Evolutionary conservation across 2,888 invertebrate species (phyloP).

Genomic region (Coleophora flavipennella): DNA sequence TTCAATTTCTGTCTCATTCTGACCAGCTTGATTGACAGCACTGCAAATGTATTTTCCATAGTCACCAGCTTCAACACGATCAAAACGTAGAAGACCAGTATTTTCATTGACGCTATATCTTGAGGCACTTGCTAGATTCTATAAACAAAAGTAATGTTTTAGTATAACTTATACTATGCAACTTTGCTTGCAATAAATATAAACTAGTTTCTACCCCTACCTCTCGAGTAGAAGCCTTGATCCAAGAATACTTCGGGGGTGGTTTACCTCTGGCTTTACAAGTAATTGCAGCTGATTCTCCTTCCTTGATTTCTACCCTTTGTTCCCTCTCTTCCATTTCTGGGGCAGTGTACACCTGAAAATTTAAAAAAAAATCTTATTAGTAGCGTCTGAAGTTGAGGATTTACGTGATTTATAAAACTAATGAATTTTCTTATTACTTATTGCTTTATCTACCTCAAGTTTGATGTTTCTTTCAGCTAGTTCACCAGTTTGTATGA

Average conservation of each 20-base stretch:
- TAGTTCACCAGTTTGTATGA: slow-evolving; percentile 84
- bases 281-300: slow-evolving; percentile 80
- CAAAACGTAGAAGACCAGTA: slow-evolving; percentile 81
- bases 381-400: background rate
- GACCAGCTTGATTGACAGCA: slow-evolving; percentile 85
- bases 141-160: slow-evolving; percentile 18
- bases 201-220: slow-evolving; percentile 23
- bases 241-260: slow-evolving; percentile 87
- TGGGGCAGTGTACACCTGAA: slow-evolving; percentile 82
- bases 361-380: background rate
- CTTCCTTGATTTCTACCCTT: slow-evolving; percentile 82
- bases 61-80: slow-evolving; percentile 82
- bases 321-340: slow-evolving; percentile 76
- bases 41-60: slow-evolving; percentile 86
- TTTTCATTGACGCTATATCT: slow-evolving; percentile 78
- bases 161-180: background rate
- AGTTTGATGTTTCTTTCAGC: slow-evolving; percentile 84
- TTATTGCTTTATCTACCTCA: slow-evolving; percentile 72
- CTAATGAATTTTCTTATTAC: too few relatives aligned
- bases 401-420: too few relatives aligned
- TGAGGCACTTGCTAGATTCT: slow-evolving; percentile 78
- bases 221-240: slow-evolving; percentile 79
- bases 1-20: slow-evolving; percentile 76
- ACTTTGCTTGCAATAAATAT: background rate
- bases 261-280: slow-evolving; percentile 90